Evolutionary conservation across 2,113 vertebrate species (phyloP).

Genomic region (Phocoena phocoena): DNA sequence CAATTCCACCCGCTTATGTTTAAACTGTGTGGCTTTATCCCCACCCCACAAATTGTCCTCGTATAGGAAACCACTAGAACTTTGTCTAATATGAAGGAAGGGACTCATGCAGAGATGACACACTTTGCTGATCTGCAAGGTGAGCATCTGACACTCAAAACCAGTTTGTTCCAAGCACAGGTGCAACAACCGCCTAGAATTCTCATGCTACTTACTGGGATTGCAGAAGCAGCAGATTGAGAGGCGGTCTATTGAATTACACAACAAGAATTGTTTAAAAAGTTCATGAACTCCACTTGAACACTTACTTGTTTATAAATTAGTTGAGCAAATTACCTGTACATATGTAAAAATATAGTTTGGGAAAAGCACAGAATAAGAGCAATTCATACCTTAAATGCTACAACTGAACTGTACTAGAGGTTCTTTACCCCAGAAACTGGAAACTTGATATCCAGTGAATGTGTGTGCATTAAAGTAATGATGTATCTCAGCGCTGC

Average conservation of each 20-base stretch:
- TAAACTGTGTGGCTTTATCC: slow-evolving; percentile 64
- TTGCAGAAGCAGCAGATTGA: slow-evolving; percentile 67
- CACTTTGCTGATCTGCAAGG: slow-evolving; percentile 56
- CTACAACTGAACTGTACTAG: not conserved
- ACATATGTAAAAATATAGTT: slow-evolving; percentile 44
- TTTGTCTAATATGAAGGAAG: not conserved
- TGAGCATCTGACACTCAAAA: slow-evolving; percentile 61
- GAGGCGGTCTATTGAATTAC: slow-evolving; percentile 63
- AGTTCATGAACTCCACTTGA: slow-evolving; percentile 53
- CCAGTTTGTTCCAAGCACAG: slow-evolving; percentile 63
- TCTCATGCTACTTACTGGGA: slow-evolving; percentile 68
- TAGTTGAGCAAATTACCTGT: slow-evolving; percentile 1
- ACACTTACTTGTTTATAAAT: slow-evolving; percentile 43
- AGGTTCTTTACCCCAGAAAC: slow-evolving; percentile 15
- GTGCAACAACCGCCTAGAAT: slow-evolving; percentile 42
- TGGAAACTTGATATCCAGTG: not conserved
- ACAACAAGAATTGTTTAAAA: slow-evolving; percentile 54
- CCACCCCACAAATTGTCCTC: slow-evolving; percentile 46
- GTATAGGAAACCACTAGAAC: not conserved
- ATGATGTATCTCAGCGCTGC: slow-evolving; percentile 18
- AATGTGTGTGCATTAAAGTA: slow-evolving; percentile 21
- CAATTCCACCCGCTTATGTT: slow-evolving; percentile 60
- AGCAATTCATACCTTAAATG: slow-evolving; percentile 14
- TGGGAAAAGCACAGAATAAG: slow-evolving; percentile 20
- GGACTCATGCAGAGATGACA: slow-evolving; percentile 46